phyloP scores from a whole-genome alignment of 2,113 vertebrate species.

The Ceyx margarethae region DNA sequence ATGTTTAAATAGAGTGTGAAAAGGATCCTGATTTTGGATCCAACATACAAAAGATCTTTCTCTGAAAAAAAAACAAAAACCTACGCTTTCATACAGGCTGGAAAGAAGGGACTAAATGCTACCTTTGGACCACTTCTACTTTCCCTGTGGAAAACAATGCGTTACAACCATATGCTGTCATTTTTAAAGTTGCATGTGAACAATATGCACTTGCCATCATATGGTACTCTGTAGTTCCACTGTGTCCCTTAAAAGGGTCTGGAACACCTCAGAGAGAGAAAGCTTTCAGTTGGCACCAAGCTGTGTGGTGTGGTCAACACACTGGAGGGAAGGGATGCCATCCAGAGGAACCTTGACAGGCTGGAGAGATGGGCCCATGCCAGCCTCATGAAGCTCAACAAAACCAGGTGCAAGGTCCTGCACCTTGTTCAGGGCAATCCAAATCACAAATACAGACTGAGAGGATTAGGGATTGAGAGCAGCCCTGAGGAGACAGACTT shows the following conservation, averaged over 20 bases:
- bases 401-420: too few species aligned
- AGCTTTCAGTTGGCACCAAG: too few species aligned
- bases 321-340: too few species aligned
- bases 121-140: neutral
- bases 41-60: neutral
- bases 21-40: neutral
- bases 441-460: too few species aligned
- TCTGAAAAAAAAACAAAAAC: neutral
- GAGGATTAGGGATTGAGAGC: too few species aligned
- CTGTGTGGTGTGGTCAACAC: too few species aligned
- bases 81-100: neutral
- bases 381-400: too few species aligned
- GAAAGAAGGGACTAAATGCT: neutral
- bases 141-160: neutral
- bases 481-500: too few species aligned
- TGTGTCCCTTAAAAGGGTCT: neutral
- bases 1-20: neutral
- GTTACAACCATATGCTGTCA: neutral
- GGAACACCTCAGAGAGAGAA: neutral
- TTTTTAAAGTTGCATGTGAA: neutral
- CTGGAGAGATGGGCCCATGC: too few species aligned
- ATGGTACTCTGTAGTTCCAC: neutral
- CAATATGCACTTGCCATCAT: neutral
- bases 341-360: too few species aligned
- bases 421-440: too few species aligned